These are phyloP conservation scores for Emydura subglobosa DNA, from an alignment of 2,113 vertebrate species.

Conservation along the genomic window DNA sequence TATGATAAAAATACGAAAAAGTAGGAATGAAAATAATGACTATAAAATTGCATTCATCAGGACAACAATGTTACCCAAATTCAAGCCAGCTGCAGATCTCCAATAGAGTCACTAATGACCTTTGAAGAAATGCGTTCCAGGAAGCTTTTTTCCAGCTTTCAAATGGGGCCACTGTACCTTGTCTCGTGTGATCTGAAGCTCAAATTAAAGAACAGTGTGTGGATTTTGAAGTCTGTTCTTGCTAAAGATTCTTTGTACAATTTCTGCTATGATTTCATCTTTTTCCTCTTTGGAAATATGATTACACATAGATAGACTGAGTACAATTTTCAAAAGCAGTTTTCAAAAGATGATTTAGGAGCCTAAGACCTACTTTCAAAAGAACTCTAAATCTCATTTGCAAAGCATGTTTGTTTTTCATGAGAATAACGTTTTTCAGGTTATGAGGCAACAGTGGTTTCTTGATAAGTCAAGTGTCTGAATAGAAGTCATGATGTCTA, in stretches of 20 bases:
- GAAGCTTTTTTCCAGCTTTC: neutral
- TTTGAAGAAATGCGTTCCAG: neutral
- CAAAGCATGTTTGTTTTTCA: neutral
- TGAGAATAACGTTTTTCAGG: neutral
- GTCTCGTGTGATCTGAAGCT: neutral
- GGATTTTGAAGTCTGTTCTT: neutral
- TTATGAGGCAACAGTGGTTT: neutral
- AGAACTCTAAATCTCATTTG: neutral
- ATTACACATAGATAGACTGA: neutral
- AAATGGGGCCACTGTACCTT: neutral
- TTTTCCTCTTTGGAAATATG: neutral
- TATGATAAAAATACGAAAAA: neutral
- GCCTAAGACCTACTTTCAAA: neutral
- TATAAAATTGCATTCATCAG: neutral
- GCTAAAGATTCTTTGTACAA: neutral
- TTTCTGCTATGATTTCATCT: neutral
- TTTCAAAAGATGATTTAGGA: neutral
- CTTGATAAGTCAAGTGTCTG: neutral
- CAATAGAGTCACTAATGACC: neutral
- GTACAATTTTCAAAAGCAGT: neutral
- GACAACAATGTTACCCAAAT: neutral
- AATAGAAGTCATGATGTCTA: neutral
- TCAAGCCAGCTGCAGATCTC: neutral
- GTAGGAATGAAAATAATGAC: neutral
- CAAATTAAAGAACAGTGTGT: neutral